Base-by-base conservation (phyloP, 1,140 invertebrate species). In the Vanessa tameamea region DNA sequence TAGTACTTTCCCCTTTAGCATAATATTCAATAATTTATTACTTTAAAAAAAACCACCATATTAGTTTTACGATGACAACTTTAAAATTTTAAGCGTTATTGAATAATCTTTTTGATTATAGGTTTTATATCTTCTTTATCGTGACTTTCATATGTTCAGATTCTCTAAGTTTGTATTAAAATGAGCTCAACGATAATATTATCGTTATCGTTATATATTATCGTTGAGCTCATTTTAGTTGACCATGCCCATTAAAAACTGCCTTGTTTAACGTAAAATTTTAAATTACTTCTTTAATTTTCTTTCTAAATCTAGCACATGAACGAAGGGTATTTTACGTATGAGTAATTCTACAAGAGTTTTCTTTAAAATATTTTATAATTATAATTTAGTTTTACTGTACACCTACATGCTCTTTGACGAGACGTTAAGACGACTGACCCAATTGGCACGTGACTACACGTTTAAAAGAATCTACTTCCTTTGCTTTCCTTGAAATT, bases 361-460 rank as follows among this genome's bases (percentile, higher is more conserved):
- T 72, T 20, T 64, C 20, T 64, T 48, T 71, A 48, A 43, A 47
- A 69, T 47, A 69, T 61, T 8, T 43, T 43, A 14, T 55, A 66
- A 66, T 72, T 59, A 67, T 31, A 68, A 43, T 66, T 72, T 66
- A 37, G 48, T n/a, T 65, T 72, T 50, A 43, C 64, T 20, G 47
- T 64, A 69, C 55, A 64, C 61, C 43, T 48, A 48, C 64, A 26
- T 43, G 37, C 70, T 59, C 64, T 53, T 51, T 73, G 77, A 78
- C 78, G 74, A 63, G 65, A 73, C 59, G 69, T 66, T 73, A 71
- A 75, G 70, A 74, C 76, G 76, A 64, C 73, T 83, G 80, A 83
- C 82, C 82, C 65, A 83, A 78, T 83, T 83, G 82, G 82, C 82
- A 83, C 76, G 57, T 75, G 75, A 73, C 73, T 78, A 73, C 75